Evolutionary conservation across 2,113 vertebrate species (phyloP).

Genomic region (Plecotus auritus): DNA sequence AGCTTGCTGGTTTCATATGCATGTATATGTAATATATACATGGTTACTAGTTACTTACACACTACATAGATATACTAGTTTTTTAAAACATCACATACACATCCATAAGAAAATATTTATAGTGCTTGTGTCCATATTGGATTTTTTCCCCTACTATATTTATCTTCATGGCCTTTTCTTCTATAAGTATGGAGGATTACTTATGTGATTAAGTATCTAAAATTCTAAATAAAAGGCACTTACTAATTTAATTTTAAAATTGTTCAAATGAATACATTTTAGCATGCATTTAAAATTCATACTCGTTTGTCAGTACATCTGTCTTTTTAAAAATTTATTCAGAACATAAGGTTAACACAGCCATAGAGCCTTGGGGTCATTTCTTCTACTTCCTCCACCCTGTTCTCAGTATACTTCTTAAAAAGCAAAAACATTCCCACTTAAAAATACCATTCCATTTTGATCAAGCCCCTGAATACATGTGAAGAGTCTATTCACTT

Average conservation of each 20-base stretch:
- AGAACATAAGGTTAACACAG: background rate
- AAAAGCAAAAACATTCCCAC: background rate
- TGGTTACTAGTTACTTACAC: background rate
- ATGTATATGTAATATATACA: background rate
- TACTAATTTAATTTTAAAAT: background rate
- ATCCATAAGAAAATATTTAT: background rate
- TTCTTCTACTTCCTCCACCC: background rate
- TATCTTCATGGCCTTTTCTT: background rate
- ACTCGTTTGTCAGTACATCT: background rate
- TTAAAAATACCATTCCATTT: background rate
- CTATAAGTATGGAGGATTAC: background rate
- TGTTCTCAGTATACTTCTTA: background rate
- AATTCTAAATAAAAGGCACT: background rate
- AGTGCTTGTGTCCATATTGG: background rate
- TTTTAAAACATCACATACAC: background rate
- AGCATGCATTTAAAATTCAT: background rate
- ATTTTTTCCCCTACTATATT: background rate
- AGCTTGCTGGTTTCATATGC: background rate
- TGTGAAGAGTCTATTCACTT: background rate
- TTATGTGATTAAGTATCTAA: background rate
- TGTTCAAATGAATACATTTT: background rate
- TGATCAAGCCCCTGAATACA: background rate
- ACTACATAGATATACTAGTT: background rate
- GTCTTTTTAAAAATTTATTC: background rate
- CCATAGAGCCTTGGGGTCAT: background rate